Base-by-base conservation (phyloP, 2,113 vertebrate species). In the Aix galericulata region DNA sequence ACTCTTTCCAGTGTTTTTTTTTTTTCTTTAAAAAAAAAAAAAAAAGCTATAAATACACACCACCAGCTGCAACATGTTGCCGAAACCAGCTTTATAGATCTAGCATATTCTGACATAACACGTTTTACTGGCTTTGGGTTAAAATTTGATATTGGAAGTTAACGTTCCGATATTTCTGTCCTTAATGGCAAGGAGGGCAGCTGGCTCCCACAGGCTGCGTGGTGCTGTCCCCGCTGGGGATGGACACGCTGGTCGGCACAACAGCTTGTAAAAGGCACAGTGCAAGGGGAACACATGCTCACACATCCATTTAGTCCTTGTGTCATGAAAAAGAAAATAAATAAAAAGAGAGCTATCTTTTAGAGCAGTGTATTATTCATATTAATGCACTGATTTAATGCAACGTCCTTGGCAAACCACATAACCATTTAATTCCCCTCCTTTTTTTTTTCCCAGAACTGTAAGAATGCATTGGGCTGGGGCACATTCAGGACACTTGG, bases 51-150 rank as follows among this genome's bases (percentile, higher is more conserved):
- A 96, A 95, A 97, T 95, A 96, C 84, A 42, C 69, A 81, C 93
- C 96, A 44, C 89, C 99, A 99, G 99, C 99, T 99, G 99, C 88
- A 91, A 93, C 93, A 66, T 92, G 97, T 99, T 98, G 94, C 82
- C 16, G 88, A 72, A 96, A 95, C 88, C 91, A 94, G 93, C 98
- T 97, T 98, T 98, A 97, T 92, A 75, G 95, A 98, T 97, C 98
- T 96, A 97, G 98, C 98, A n/a, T 97, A 88, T 97, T 98, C 98
- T 98, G 98, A 98, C 98, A 98, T 97, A 93, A 98, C 88, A 95
- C 86, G 93, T 98, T 99, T 98, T 96, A 96, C 97, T 98, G 97
- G 97, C 97, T 94, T 87, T 92, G 97, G 97, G 98, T 98, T 98
- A 98, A 95, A 96, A 97, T 97, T 98, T 78, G 83, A 95, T 97